Evolutionary conservation across 1,140 invertebrate species (phyloP), one percentile per base, ranked within the genome.

Genomic region (Wiebesia pumilae): DNA sequence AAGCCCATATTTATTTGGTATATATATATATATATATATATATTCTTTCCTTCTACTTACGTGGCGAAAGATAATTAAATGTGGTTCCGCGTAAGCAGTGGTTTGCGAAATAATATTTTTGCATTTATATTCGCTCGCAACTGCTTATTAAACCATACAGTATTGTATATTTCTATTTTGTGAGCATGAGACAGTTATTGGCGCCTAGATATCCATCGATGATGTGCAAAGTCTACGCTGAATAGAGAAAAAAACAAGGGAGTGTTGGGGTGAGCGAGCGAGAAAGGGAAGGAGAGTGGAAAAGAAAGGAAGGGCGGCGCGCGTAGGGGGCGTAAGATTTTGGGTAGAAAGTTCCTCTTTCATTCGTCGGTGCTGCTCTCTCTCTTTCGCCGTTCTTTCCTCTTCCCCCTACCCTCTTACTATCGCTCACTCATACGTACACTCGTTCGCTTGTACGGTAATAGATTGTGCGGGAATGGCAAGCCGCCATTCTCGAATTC

Each of bases 341-440:
- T 88, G 75, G 88, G 51, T 87, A 89, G 88, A 89, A 88, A 88
- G 89, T 89, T 83, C 84, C 89, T 86, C 67, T 88, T 90, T 89
- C 86, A 87, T 89, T 88, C 89, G 89, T 83, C 33, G 71, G 38
- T n/a, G 21, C 19, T 43, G 43, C 71, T 43, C 71, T 75, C 27
- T 21, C 38, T 75, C 40, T 69, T 16, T 69, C 30, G 2, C 33
- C 65, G 7, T 19, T 69, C 30, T 69, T 19, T 16, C 65, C 24
- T 67, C 65, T 10, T 38, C 33, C 0, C 33, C 33, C 4, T 14
- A 3, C 19, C 35, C 71, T 19, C 35, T 27, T 38, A 43, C 30
- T 75, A 3, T 75, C 27, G 0, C 71, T 40, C 35, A 14, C 9
- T 21, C 38, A 27, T 38, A 10, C 21, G 10, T n/a, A 4, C 24